These are phyloP conservation scores for Melanostoma scalare DNA, from an alignment of 2,888 invertebrate species.

Conservation along the genomic window DNA sequence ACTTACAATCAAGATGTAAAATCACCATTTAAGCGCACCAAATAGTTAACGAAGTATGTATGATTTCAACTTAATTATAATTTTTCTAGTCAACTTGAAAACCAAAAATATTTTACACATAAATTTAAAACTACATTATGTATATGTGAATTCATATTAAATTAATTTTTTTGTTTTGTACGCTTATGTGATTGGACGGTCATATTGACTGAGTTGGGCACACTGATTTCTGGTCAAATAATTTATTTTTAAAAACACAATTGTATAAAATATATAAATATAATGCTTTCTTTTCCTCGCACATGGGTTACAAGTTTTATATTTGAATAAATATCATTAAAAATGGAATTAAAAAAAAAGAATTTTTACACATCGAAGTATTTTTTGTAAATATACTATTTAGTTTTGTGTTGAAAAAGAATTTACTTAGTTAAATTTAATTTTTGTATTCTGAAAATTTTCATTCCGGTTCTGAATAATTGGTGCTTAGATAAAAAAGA, in stretches of 20 bases:
- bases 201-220: slow-evolving; percentile 65
- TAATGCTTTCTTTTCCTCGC: slow-evolving; percentile 53
- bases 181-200: slow-evolving; percentile 68
- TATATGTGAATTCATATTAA: slow-evolving; percentile 17
- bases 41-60: slow-evolving; percentile 58
- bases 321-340: slow-evolving; percentile 30
- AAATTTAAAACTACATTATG: slow-evolving; percentile 35
- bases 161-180: slow-evolving; percentile 49
- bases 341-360: slow-evolving; percentile 22
- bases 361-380: slow-evolving; percentile 69
- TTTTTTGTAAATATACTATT: slow-evolving; percentile 65
- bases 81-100: slow-evolving; percentile 65
- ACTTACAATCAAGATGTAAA: slow-evolving; percentile 62
- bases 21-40: slow-evolving; percentile 64
- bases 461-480: slow-evolving; percentile 72
- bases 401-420: slow-evolving; percentile 15
- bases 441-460: slow-evolving; percentile 63
- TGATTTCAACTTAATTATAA: slow-evolving; percentile 21
- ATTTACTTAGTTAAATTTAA: slow-evolving; percentile 25
- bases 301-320: slow-evolving; percentile 51
- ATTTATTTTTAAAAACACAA: slow-evolving; percentile 54
- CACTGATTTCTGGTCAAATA: slow-evolving; percentile 39
- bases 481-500: slow-evolving; percentile 63
- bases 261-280: slow-evolving; percentile 7
- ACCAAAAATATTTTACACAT: slow-evolving; percentile 10